Conservation (phyloP, 2,888 invertebrate genomes). For the Dione juno region DNA sequence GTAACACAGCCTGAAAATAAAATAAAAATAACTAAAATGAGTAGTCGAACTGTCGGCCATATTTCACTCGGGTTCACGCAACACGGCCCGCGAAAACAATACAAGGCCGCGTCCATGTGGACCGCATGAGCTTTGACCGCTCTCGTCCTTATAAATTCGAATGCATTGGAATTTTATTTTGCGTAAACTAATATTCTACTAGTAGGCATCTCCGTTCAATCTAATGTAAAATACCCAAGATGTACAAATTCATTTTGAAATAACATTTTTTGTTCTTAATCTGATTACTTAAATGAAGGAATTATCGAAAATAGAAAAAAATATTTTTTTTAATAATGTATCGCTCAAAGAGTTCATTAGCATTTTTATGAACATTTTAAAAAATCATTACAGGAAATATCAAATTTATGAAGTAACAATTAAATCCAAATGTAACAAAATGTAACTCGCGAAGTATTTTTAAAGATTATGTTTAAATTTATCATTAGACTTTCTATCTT, state of each 20-base stretch:
- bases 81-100: constrained; percentile 80
- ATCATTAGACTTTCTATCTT: constrained; percentile 32
- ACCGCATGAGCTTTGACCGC: constrained; percentile 34
- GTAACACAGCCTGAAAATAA: constrained; percentile 77
- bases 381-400: constrained; percentile 19
- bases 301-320: too few species aligned
- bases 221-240: not conserved
- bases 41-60: constrained; percentile 79
- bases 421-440: constrained; percentile 26
- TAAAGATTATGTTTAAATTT: constrained; percentile 28
- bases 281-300: constrained; percentile 1
- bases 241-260: not conserved
- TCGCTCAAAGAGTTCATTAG: constrained; percentile 13
- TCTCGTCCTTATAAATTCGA: constrained; percentile 27
- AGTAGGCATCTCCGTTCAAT: not conserved
- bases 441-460: not conserved
- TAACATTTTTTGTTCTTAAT: not conserved
- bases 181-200: not conserved
- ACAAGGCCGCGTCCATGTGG: constrained; percentile 69
- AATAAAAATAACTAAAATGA: constrained; percentile 77
- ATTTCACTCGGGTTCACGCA: constrained; percentile 81
- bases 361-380: constrained; percentile 25
- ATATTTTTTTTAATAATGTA: constrained; percentile 14
- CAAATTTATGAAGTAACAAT: constrained; percentile 19
- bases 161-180: constrained; percentile 30